Base-by-base conservation (phyloP, 2,113 vertebrate species). In the Centropus unirufus region DNA sequence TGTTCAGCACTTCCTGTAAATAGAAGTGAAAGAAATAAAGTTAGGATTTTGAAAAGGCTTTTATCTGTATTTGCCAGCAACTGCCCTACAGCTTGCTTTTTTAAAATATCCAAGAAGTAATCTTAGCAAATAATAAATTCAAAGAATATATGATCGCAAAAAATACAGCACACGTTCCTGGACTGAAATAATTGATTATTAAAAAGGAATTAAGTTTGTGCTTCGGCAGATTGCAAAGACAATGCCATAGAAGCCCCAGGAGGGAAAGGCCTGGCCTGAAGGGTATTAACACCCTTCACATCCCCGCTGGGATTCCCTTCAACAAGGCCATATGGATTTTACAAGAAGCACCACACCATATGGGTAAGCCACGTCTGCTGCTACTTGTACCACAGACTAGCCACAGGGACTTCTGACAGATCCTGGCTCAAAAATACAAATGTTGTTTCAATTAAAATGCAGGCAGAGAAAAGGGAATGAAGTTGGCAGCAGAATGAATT, bases 291-390 rank as follows among this genome's bases (percentile, higher is more conserved):
- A 98, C 98, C 98, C 98, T 98, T 98, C 98, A 98, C 98, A 98
- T 98, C 98, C 99, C 99, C 95, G 98, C 97, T 97, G 98, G 98
- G 98, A 98, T 97, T 97, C 98, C 98, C 98, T 98, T 98, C 98
- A 98, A 98, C 98, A 98, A 98, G 97, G 98, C 98, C 99, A 99
- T 99, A 99, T 99, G 99, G 99, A 98, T 99, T 99, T 98, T 98
- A 99, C 98, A 98, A 98, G 98, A 98, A 98, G 98, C 96, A 94
- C 96, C 79, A 89, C 98, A 98, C 98, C 99, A 99, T 99, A 99
- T 99, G 99, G 99, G 98, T 97, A 98, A 98, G 98, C 98, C 97
- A 97, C 97, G 98, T 98, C 99, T 99, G 98, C 98, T 98, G 98
- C 98, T 98, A 97, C 98, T 98, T 98, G 97, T 98, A 98, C 98